Evolutionary conservation across 2,888 invertebrate genomes (phyloP).

Genomic region (Trichacis sp.): DNA sequence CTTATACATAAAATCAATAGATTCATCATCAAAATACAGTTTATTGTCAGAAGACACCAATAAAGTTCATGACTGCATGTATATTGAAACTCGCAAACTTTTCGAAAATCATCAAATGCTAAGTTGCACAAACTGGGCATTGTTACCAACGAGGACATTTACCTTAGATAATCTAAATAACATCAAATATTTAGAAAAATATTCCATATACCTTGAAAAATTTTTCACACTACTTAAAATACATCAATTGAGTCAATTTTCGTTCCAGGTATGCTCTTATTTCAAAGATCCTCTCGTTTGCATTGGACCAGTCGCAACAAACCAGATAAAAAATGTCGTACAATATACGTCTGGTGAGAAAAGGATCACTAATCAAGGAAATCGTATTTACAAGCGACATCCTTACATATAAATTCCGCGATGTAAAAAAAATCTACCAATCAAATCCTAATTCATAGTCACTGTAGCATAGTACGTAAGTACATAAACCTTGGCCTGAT

Average conservation of each 20-base stretch:
- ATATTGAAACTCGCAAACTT: no score
- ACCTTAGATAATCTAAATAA: no score
- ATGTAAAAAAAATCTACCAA: conserved; percentile 29
- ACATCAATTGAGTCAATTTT: neutral
- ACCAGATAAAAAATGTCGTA: conserved; percentile 78
- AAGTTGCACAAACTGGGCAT: no score
- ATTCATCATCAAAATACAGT: no score
- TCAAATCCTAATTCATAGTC: conserved; percentile 36
- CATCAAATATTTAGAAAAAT: no score
- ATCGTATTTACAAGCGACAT: conserved; percentile 62
- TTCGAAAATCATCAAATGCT: no score
- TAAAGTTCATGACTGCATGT: no score
- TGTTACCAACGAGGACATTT: no score
- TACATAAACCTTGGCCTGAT: conserved; percentile 28
- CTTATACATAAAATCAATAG: no score
- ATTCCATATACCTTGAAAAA: no score
- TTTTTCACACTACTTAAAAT: no score
- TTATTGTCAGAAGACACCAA: no score
- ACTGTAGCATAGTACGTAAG: conserved; percentile 24
- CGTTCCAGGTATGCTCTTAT: conserved; percentile 84
- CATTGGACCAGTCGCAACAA: conserved; percentile 86
- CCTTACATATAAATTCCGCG: conserved; percentile 54
- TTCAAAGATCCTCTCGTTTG: conserved; percentile 91
- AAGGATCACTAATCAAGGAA: conserved; percentile 74
- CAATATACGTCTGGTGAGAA: conserved; percentile 88